phyloP scores from a whole-genome alignment of 2,888 invertebrate genomes.

The Sinotaia quadrata region DNA sequence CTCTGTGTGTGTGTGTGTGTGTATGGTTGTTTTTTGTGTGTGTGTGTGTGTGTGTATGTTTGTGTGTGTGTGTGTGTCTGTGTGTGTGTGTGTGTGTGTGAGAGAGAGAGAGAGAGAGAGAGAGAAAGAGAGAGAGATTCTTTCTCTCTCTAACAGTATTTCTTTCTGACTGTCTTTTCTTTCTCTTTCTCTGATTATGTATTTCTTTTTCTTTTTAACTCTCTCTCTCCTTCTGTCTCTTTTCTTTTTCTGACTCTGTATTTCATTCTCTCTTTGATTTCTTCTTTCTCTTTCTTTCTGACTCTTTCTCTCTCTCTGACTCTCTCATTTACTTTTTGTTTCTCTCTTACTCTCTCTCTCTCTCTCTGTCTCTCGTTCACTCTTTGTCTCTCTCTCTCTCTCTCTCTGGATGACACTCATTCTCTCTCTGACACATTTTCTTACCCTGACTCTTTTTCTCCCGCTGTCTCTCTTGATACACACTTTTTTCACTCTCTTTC shows the following conservation, averaged over 20 bases:
- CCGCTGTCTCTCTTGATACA: constrained; percentile 8
- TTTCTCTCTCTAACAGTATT: background rate
- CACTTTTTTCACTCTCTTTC: constrained; percentile 4
- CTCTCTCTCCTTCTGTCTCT: background rate
- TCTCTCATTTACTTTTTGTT: constrained; percentile 5
- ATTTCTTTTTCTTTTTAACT: background rate
- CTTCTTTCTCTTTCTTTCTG: constrained; percentile 5
- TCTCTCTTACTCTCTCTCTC: constrained; percentile 14
- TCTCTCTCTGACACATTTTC: background rate
- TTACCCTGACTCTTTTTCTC: background rate
- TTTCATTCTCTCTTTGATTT: background rate
- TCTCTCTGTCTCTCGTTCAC: constrained; percentile 11
- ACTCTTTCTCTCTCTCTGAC: constrained; percentile 10
- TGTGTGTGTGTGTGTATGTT: background rate
- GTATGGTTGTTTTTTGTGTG: background rate
- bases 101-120: background rate
- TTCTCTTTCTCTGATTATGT: background rate
- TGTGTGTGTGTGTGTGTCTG: constrained; percentile 10
- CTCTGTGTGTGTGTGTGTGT: background rate
- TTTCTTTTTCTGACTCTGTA: background rate
- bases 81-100: constrained; percentile 10
- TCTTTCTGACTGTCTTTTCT: background rate
- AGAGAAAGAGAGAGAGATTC: background rate
- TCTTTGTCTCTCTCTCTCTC: constrained; percentile 9
- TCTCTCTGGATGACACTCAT: background rate